Evolutionary conservation across 2,888 invertebrate genomes (phyloP).

Genomic region (Cantharis lateralis): DNA sequence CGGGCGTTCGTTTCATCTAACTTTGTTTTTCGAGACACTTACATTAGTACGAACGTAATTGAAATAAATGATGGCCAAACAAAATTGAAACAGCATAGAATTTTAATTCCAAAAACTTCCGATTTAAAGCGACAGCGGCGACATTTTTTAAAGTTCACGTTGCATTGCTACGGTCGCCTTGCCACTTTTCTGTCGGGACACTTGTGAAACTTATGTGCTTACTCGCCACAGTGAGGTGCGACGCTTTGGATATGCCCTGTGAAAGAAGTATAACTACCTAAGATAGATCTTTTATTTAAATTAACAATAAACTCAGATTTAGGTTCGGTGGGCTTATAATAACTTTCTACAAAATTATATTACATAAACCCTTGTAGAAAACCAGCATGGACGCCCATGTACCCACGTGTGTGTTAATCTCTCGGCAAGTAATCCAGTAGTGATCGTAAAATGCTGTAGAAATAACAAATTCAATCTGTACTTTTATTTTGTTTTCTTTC

Average conservation of each 20-base stretch:
- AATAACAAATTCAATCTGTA: constrained; percentile 24
- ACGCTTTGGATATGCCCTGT: too few species aligned
- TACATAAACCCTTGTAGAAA: neutral
- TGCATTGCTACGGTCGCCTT: too few species aligned
- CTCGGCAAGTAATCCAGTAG: neutral
- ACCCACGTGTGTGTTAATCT: neutral
- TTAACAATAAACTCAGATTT: too few species aligned
- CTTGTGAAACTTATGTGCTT: too few species aligned
- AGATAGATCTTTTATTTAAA: too few species aligned
- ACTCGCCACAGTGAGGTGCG: too few species aligned
- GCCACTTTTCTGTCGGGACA: too few species aligned
- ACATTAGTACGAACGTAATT: neutral
- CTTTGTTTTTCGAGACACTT: neutral
- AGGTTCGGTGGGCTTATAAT: too few species aligned
- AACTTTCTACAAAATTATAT: too few species aligned
- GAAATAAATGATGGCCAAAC: neutral
- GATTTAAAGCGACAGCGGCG: neutral
- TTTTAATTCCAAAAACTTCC: neutral
- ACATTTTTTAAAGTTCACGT: too few species aligned
- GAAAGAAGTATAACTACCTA: too few species aligned
- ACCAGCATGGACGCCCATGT: neutral
- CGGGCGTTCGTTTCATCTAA: constrained; percentile 4
- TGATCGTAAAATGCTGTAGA: constrained; percentile 9
- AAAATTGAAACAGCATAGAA: neutral
- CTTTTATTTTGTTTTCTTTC: constrained; percentile 22